Evolutionary conservation across 2,797 vertebrate species (phyloP), one percentile per base, ranked within the genome.

Genomic region (Darevskia nairensis): DNA sequence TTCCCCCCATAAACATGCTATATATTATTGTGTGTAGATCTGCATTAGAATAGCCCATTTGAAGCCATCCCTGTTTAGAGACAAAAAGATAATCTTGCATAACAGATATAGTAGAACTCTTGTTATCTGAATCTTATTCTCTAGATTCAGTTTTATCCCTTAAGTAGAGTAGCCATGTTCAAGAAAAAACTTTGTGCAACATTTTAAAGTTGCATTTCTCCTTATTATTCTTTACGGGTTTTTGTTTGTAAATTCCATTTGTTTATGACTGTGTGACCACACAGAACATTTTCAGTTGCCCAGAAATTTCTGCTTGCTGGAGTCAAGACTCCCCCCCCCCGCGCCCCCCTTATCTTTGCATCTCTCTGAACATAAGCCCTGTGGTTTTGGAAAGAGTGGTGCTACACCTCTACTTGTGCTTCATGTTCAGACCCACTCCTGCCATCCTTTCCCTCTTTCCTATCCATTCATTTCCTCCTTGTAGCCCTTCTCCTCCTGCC

Each of bases 1-100:
- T 76, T 93, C 94, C 90, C 93, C 93, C 90, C 94, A 89, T 95
- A 80, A 88, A 61, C 87, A 84, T 90, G 64, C n/a, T 89, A 11
- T 88, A 85, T 32, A 55, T 80, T 83, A 46, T 21, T 68, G 11
- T 0, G 0, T 72, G 1, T 80, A 17, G 0, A 0, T 83, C 39
- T 66, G 41, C 87, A 10, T 6, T 75, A 74, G 41, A 86, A 55
- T 0, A 6, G 2, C 35, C 86, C 10, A 46, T 6, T 59, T 71
- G 32, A 4, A 11, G 35, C 29, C 8, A 8, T 50, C 44, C 1
- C 59, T n/a, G 21, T 89, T 82, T 86, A 66, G 89, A 74, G 77
- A 23, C 35, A 6, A 79, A 17, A 46, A 6, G 0, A 84, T 13
- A 82, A 0, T 19, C 15, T 41, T 32, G 8, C n/a, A 17, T 4